A percentile compares a stretch with the other conserved stretches of the same genome.
Conservation (phyloP, 2,113 vertebrate species). For the Leucosticte australis region DNA sequence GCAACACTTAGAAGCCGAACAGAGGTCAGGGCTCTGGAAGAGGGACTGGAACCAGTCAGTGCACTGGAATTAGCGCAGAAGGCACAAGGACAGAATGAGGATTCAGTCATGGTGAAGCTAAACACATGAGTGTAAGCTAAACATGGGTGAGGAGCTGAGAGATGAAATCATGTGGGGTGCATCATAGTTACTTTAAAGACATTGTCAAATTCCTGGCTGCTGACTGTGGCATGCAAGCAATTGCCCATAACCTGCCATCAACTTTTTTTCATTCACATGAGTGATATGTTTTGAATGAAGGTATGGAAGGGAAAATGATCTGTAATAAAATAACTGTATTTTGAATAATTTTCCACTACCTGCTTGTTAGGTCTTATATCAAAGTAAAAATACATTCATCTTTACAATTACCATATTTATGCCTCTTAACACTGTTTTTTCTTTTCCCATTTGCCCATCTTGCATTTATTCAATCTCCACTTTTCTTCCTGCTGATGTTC, state of each 20-base stretch:
- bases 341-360: slow-evolving; percentile 27
- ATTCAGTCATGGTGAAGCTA: background rate
- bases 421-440: slow-evolving; percentile 5
- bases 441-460: slow-evolving; percentile 29
- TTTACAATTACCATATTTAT: slow-evolving; percentile 58
- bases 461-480: slow-evolving; percentile 29
- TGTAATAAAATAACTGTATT: slow-evolving; percentile 18
- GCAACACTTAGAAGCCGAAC: background rate
- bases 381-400: slow-evolving; percentile 36
- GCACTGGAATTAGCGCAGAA: background rate
- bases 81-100: background rate
- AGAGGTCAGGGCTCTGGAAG: background rate
- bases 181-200: background rate
- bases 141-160: background rate
- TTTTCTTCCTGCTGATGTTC: background rate
- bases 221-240: background rate
- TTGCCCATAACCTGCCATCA: background rate
- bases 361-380: slow-evolving; percentile 5
- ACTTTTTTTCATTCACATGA: background rate
- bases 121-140: accelerated
- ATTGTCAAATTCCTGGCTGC: background rate
- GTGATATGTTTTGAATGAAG: slow-evolving; percentile 27
- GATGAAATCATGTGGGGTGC: background rate
- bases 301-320: background rate
- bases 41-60: background rate